Conservation (phyloP, 2,113 vertebrate genomes). For the Bujurquina vittata region DNA sequence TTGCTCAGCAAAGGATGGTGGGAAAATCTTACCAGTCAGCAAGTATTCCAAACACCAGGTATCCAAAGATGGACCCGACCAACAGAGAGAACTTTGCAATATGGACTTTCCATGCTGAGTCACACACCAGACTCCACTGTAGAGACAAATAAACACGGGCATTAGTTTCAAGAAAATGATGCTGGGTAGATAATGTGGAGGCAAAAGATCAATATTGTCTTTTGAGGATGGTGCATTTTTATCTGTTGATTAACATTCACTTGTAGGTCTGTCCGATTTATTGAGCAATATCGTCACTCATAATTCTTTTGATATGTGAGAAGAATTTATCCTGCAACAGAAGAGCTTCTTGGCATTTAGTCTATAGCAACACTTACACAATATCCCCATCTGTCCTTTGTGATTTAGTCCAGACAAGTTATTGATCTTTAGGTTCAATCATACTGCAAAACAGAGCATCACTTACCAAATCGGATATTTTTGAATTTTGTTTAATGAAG, state of each 20-base stretch:
- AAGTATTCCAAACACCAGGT: constrained; percentile 94
- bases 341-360: background rate
- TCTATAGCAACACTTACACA: background rate
- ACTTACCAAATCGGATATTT: background rate
- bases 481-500: too few relatives aligned
- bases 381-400: background rate
- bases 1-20: background rate
- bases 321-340: background rate
- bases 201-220: background rate
- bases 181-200: background rate
- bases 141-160: constrained; percentile 66
- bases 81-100: constrained; percentile 97
- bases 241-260: background rate
- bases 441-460: background rate
- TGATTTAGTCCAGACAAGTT: background rate
- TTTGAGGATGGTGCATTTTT: background rate
- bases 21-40: constrained; percentile 91
- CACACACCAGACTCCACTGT: constrained; percentile 96
- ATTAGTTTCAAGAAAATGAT: constrained; percentile 3
- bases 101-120: constrained; percentile 92
- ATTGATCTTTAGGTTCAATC: background rate
- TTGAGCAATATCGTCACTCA: background rate
- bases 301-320: background rate
- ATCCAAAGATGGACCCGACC: constrained; percentile 97
- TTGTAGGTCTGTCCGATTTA: background rate